phyloP scores from a whole-genome alignment of 2,888 invertebrate species.

The Apamea monoglypha region DNA sequence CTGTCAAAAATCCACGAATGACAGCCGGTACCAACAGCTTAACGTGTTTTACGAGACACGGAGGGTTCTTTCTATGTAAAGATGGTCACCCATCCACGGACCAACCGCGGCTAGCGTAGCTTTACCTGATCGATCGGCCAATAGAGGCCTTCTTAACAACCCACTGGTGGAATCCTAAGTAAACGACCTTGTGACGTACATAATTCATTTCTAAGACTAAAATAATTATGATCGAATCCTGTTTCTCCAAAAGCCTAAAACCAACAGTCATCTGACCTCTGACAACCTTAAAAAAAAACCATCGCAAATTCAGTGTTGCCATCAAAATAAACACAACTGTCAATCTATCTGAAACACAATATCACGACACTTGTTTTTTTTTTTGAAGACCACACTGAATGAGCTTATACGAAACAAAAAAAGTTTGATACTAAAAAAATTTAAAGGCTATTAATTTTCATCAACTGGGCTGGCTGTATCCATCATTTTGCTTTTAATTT shows the following conservation, averaged over 20 bases:
- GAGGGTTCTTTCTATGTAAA: no score
- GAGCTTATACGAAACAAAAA: slow-evolving; percentile 18
- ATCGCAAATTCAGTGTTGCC: slow-evolving; percentile 43
- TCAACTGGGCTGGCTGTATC: slow-evolving; percentile 48
- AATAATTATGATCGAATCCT: slow-evolving; percentile 6
- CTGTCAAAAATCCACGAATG: no score
- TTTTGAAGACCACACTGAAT: slow-evolving; percentile 50
- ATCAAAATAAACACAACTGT: slow-evolving; percentile 47
- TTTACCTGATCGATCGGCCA: no score
- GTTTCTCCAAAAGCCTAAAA: slow-evolving; percentile 8
- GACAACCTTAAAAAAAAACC: not conserved
- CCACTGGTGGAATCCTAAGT: not conserved
- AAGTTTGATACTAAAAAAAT: slow-evolving; percentile 34
- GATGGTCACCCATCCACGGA: no score
- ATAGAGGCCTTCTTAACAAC: not conserved
- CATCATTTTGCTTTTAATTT: slow-evolving; percentile 63
- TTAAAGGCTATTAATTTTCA: slow-evolving; percentile 60
- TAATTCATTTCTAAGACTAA: not conserved
- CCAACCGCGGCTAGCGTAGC: no score
- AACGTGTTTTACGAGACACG: no score
- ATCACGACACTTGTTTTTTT: slow-evolving; percentile 34
- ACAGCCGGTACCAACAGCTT: no score
- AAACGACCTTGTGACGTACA: not conserved
- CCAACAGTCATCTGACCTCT: slow-evolving; percentile 1
- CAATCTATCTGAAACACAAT: slow-evolving; percentile 53